Evolutionary conservation across 2,888 invertebrate species (phyloP), one percentile per base, ranked within the genome.

Genomic region (Mesorhabditis belari): DNA sequence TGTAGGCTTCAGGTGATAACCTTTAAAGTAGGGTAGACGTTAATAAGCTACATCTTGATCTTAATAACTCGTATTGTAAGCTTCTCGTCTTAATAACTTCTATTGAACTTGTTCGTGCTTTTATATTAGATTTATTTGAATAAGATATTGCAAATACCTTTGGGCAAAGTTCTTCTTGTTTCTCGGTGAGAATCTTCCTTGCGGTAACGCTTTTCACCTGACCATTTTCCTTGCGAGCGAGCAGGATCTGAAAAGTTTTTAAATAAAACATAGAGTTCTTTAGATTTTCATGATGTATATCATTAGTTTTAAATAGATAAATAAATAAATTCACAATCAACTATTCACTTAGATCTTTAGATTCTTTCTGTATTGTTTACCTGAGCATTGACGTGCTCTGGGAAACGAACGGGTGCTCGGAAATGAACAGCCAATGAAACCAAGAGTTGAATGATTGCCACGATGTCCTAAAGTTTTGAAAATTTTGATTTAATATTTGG

Each of bases 321-420:
- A 58, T 56, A 29, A 19, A n/a, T 3, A 58, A n/a, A n/a, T n/a
- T n/a, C n/a, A n/a, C n/a, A n/a, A n/a, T n/a, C n/a, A n/a, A n/a
- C n/a, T n/a, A n/a, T n/a, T n/a, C n/a, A n/a, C n/a, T n/a, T n/a
- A n/a, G n/a, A n/a, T n/a, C n/a, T n/a, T n/a, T n/a, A n/a, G n/a
- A n/a, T n/a, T n/a, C n/a, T n/a, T n/a, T n/a, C n/a, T n/a, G n/a
- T n/a, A n/a, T n/a, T n/a, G n/a, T 27, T 89, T 3, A 96, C 88
- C 66, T 88, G 89, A 1, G 95, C 91, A 53, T 88, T 88, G n/a
- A 95, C 93, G 83, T 94, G 91, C 83, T 96, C 95, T 0, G 96
- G 96, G 60, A 98, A 86, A 72, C 95, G 88, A 54, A 98, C 89
- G 0, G 96, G 96, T 0, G 96, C 95, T 49, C 96, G 86, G 82